Percentiles rank a stretch among this genome's conserved stretches.
Conservation (phyloP, 1,140 invertebrate genomes). For the Panulirus ornatus region DNA sequence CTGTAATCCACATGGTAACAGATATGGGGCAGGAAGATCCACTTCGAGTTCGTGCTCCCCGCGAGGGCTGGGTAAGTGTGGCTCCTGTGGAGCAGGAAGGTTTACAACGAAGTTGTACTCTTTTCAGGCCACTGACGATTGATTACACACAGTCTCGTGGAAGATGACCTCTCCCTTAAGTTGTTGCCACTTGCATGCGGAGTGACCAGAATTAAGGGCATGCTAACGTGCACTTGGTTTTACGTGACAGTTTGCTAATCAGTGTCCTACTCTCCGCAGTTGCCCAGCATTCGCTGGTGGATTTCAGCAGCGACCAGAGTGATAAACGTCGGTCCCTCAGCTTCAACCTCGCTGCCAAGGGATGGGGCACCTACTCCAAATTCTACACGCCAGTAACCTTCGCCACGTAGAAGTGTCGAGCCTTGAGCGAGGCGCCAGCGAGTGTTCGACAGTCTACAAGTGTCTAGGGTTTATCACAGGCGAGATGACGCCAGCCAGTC, state of each 20-base stretch:
- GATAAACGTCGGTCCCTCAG: constrained; percentile 54
- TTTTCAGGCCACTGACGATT: too few species aligned
- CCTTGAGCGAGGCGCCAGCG: background rate
- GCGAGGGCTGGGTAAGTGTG: too few species aligned
- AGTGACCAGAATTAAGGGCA: too few species aligned
- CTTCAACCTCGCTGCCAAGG: constrained; percentile 67
- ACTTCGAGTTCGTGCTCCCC: too few species aligned
- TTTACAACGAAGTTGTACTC: too few species aligned
- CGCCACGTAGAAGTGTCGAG: constrained; percentile 35
- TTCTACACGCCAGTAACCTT: constrained; percentile 58
- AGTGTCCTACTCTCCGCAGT: background rate
- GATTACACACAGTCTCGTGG: too few species aligned
- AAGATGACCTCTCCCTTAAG: too few species aligned
- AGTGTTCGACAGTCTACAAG: constrained; percentile 6
- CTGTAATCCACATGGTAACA: background rate
- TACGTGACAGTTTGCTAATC: too few species aligned
- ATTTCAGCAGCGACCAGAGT: background rate
- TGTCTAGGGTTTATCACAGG: background rate
- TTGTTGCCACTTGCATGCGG: too few species aligned
- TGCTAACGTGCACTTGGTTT: too few species aligned
- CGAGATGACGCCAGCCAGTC: background rate
- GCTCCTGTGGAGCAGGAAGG: too few species aligned
- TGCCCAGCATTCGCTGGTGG: constrained; percentile 19
- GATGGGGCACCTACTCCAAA: constrained; percentile 64
- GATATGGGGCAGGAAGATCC: too few species aligned